These are phyloP conservation scores for Thamnaconus septentrionalis DNA, from an alignment of 2,113 vertebrate genomes.

Conservation along the genomic window DNA sequence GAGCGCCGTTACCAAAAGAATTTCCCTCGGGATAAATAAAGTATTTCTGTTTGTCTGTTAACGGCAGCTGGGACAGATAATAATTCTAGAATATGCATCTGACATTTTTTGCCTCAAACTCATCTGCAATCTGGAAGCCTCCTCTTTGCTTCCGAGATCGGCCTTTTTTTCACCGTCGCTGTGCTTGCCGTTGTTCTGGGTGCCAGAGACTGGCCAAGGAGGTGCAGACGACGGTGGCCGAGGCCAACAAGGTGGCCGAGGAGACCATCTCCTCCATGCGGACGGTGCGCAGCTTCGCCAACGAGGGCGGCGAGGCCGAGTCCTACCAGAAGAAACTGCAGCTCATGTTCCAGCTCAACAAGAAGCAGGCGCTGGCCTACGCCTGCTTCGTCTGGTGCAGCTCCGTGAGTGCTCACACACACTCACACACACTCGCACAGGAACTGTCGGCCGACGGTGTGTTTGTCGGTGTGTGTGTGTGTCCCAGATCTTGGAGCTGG, in stretches of 20 bases:
- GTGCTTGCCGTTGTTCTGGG: too few relatives aligned
- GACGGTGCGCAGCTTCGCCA: slow-evolving; percentile 94
- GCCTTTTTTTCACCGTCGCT: too few relatives aligned
- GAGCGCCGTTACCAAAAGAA: too few relatives aligned
- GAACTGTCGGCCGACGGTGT: neutral
- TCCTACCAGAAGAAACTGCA: slow-evolving; percentile 83
- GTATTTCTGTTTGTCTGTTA: too few relatives aligned
- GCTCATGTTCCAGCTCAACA: slow-evolving; percentile 88
- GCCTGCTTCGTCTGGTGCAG: slow-evolving; percentile 91
- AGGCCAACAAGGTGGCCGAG: slow-evolving; percentile 91
- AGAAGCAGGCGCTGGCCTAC: slow-evolving; percentile 88
- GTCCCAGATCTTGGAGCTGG: slow-evolving; percentile 85
- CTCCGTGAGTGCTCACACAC: slow-evolving; percentile 77
- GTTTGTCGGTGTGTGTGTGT: neutral
- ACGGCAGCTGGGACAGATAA: too few relatives aligned
- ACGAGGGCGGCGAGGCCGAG: slow-evolving; percentile 82
- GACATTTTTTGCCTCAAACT: too few relatives aligned
- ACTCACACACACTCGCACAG: neutral
- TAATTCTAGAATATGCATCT: too few relatives aligned
- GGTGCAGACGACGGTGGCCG: slow-evolving; percentile 87
- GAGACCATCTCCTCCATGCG: slow-evolving; percentile 93
- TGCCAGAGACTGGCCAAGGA: slow-evolving; percentile 87
- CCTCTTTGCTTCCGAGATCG: too few relatives aligned
- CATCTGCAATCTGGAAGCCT: too few relatives aligned
- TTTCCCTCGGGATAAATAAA: too few relatives aligned